Conservation (phyloP, 2,888 invertebrate species). For the Alviniconcha strummeri region DNA sequence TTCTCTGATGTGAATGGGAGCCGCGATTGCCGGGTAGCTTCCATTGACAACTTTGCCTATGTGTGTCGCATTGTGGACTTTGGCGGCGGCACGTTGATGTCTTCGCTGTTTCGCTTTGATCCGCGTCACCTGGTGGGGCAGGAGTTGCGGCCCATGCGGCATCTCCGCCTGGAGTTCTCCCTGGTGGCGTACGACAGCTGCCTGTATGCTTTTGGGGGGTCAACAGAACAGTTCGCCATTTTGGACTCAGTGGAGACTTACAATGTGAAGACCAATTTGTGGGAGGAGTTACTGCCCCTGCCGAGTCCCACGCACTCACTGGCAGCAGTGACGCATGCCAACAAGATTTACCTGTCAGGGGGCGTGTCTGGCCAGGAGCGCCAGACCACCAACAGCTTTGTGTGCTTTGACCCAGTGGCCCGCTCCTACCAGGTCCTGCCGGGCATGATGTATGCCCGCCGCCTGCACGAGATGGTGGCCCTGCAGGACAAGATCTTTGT, state of each 20-base stretch:
- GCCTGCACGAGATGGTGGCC: conserved; percentile 70
- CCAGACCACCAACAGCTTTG: conserved; percentile 64
- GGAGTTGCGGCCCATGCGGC: conserved; percentile 67
- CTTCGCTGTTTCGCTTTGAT: conserved; percentile 70
- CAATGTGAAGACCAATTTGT: conserved; percentile 66
- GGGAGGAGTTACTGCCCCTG: conserved; percentile 67
- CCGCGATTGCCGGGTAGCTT: conserved; percentile 67
- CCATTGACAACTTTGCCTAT: conserved; percentile 70
- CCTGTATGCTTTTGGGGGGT: conserved; percentile 70
- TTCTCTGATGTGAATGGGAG: conserved; percentile 69
- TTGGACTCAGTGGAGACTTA: conserved; percentile 71
- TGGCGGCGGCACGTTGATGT: conserved; percentile 72
- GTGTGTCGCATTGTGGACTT: conserved; percentile 72
- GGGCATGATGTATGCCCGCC: conserved; percentile 68
- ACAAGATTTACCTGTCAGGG: conserved; percentile 69
- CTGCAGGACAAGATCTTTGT: conserved; percentile 64
- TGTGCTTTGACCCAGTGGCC: conserved; percentile 60
- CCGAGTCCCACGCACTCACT: conserved; percentile 68
- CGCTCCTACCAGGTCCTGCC: conserved; percentile 63
- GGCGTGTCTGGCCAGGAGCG: conserved; percentile 68
- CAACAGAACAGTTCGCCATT: conserved; percentile 66
- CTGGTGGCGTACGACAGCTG: conserved; percentile 60
- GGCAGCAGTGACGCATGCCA: conserved; percentile 59
- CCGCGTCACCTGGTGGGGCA: conserved; percentile 69
- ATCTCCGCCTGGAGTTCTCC: conserved; percentile 68